Conservation (phyloP, 2,797 vertebrate species). For the Pelodytes ibericus region DNA sequence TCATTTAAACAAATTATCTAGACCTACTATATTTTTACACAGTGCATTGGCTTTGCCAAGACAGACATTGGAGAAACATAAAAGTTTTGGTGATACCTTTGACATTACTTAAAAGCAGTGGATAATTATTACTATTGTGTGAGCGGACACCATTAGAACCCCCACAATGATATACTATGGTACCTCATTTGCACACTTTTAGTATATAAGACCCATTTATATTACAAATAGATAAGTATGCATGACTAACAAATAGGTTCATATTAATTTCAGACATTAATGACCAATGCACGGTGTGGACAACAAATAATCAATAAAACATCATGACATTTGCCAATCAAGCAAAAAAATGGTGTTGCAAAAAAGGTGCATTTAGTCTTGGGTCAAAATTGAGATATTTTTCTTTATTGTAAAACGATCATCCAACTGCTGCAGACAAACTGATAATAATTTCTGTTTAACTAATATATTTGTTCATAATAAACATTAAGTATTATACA, state of each 20-base stretch:
- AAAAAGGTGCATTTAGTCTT: conserved; percentile 18
- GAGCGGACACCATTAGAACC: too few species aligned
- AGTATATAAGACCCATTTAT: too few species aligned
- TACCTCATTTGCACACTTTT: too few species aligned
- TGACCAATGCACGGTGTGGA: background rate
- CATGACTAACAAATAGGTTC: background rate
- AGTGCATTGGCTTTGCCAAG: too few species aligned
- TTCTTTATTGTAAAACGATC: background rate
- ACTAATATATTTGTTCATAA: background rate
- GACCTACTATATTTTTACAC: too few species aligned
- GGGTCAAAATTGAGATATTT: background rate
- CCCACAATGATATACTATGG: too few species aligned
- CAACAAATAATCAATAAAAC: background rate
- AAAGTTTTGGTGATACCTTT: too few species aligned
- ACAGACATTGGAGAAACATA: too few species aligned
- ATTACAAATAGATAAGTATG: too few species aligned
- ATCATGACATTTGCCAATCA: background rate
- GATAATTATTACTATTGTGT: too few species aligned
- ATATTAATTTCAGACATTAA: background rate
- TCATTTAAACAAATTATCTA: too few species aligned
- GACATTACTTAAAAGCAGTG: too few species aligned
- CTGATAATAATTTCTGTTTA: background rate
- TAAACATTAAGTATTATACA: background rate
- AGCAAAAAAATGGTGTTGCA: background rate
- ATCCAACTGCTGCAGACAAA: background rate